Evolutionary conservation across 2,888 invertebrate genomes (phyloP), one percentile per base, ranked within the genome.

Genomic region (Beris morrisii): DNA sequence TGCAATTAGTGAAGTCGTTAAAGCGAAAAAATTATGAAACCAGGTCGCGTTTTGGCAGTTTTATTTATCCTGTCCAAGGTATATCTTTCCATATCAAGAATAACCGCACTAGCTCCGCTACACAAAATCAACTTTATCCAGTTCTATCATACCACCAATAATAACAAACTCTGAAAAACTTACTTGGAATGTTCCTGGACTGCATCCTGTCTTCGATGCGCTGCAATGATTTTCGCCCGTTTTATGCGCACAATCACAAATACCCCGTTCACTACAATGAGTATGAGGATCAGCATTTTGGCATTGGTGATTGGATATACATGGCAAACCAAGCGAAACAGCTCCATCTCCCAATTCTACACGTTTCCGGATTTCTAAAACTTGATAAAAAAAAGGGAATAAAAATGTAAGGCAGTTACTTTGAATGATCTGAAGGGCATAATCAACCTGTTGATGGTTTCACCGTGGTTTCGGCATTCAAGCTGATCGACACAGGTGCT

Each of bases 161-260:
- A 22, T 3, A 22, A 22, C 22, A 30, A 5, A n/a, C n/a, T 7
- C 48, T 38, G 9, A 45, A 32, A 56, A 46, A 70, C 73, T 73
- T 69, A 80, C 79, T 74, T 92, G 92, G 79, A 94, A 95, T 13
- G 94, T 95, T 68, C 92, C 92, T 13, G 88, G 86, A 71, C 90
- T 86, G 77, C 95, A 95, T 52, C 93, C 94, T 64, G 88, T 86
- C 73, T 86, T 87, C 56, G 84, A 82, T 0, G 92, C 90, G 15
- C 88, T 86, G 79, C 94, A 93, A 43, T 84, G 81, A 13, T 83
- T 83, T 70, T 87, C 87, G 12, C 82, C 83, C 5, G 45, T 11
- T 56, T 83, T 82, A 69, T 84, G 80, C 9, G 85, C 81, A 76
- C 94, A 95, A 75, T 94, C 92, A 75, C 95, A 95, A 66, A 84